Evolutionary conservation across 2,113 vertebrate genomes (phyloP), one percentile per base, ranked within the genome.

Genomic region (Apteryx mantelli): DNA sequence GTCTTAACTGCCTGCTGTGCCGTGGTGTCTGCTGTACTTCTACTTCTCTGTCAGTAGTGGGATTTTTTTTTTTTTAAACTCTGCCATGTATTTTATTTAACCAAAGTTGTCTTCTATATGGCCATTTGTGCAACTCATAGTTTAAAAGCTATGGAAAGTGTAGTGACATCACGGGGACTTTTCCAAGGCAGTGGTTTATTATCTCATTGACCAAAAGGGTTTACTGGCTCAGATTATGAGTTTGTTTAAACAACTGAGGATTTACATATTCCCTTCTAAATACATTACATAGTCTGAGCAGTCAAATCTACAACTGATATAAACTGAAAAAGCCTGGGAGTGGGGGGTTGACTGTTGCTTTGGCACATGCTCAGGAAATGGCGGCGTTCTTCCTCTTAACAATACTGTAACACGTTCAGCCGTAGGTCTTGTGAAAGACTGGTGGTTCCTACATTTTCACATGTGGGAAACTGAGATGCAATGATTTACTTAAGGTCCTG

Each of bases 191-290:
- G 79, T 60, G 93, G 87, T 70, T 94, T 91, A 89, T 96, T 95
- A 95, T 88, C 96, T 96, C 91, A 90, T 69, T 94, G 96, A 93
- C 91, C 88, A 74, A 84, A 83, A 80, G 81, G 87, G 78, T 66
- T 84, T 78, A 32, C 78, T 73, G 71, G 20, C 74, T 88, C 22
- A 75, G 71, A 56, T 9, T 60, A 48, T n/a, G 81, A 40, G 73
- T 88, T 88, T 80, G 56, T 84, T 93, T 89, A 55, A 82, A 76
- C n/a, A 19, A 71, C 76, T 76, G 46, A 16, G 80, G 86, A 50
- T 92, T 92, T 77, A 79, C 25, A 3, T 81, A 46, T 88, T 68
- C 71, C 84, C 70, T 64, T 86, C 20, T 46, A 42, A 86, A 68
- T 68, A 15, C 55, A 13, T 55, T 26, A 2, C 22, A 4, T 32